Percentiles rank a stretch among this genome's conserved stretches.
These are phyloP conservation scores for Gnathonemus echidnorhynchus DNA, from an alignment of 2,113 vertebrate species.

Conservation along the genomic window DNA sequence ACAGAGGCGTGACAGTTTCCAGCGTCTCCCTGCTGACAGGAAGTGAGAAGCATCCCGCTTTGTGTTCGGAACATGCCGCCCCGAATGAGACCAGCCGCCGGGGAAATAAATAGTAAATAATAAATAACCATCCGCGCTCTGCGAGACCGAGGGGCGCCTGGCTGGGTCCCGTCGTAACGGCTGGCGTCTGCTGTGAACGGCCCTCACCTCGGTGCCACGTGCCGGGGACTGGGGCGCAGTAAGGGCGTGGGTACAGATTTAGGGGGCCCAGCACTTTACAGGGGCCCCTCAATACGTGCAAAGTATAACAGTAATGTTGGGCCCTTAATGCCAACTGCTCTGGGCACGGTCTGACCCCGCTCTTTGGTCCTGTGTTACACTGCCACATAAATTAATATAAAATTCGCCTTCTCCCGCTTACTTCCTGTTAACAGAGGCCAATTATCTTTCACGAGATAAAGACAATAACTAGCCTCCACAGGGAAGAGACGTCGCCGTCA, in stretches of 20 bases:
- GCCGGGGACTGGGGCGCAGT: not conserved
- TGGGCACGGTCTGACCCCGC: not conserved
- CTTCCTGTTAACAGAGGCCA: not conserved
- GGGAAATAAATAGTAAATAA: not conserved
- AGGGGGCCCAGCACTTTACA: not conserved
- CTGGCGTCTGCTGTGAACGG: not conserved
- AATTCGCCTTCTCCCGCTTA: not conserved
- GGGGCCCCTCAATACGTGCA: not conserved
- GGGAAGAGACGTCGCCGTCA: not conserved
- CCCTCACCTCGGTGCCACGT: not conserved
- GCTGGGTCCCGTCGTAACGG: not conserved
- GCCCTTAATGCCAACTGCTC: not conserved
- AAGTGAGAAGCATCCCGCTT: not conserved
- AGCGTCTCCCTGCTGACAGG: not conserved
- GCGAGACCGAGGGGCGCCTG: not conserved
- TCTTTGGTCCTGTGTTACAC: not conserved
- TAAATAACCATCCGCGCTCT: not conserved
- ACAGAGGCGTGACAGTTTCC: not conserved
- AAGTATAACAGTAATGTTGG: not conserved
- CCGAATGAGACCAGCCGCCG: not conserved
- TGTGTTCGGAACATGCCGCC: not conserved
- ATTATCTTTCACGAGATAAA: not conserved
- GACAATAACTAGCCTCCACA: not conserved
- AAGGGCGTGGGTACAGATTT: not conserved
- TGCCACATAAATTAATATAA: not conserved